phyloP scores from a whole-genome alignment of 2,888 invertebrate species.

The Ochropleura plecta region DNA sequence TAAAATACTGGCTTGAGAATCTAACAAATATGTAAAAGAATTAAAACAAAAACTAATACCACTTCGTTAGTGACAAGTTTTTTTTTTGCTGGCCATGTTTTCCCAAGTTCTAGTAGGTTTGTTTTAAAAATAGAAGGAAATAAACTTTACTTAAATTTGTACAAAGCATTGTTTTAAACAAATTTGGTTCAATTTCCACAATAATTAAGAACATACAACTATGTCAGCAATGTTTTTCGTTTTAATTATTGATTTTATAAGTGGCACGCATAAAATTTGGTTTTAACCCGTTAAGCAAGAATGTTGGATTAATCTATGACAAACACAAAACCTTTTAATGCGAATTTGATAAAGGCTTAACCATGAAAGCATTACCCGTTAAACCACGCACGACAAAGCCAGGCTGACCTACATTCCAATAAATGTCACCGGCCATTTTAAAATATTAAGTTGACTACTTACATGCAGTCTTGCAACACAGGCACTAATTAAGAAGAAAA shows the following conservation, averaged over 20 bases:
- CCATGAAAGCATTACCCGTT: slow-evolving; percentile 67
- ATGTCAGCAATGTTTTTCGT: slow-evolving; percentile 11
- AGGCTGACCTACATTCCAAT: slow-evolving; percentile 77
- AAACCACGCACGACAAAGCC: slow-evolving; percentile 72
- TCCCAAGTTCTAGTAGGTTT: neutral
- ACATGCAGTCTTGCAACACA: slow-evolving; percentile 73
- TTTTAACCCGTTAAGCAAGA: slow-evolving; percentile 8
- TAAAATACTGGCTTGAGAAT: slow-evolving; percentile 6
- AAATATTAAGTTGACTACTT: slow-evolving; percentile 80
- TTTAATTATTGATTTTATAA: slow-evolving; percentile 20
- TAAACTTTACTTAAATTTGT: neutral
- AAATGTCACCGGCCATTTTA: slow-evolving; percentile 73
- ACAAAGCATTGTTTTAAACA: neutral
- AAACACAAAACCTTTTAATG: slow-evolving; percentile 48
- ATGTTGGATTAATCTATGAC: slow-evolving; percentile 11
- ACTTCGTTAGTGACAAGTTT: neutral
- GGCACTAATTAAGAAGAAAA: slow-evolving; percentile 73
- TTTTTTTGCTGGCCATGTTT: neutral
- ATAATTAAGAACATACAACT: slow-evolving; percentile 14
- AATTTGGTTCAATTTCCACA: slow-evolving; percentile 3
- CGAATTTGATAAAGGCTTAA: slow-evolving; percentile 62
- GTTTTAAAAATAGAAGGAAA: neutral
- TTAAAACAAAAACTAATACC: slow-evolving; percentile 16
- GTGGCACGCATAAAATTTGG: slow-evolving; percentile 21
- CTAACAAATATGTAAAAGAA: slow-evolving; percentile 9